Base-by-base conservation (phyloP, 2,888 invertebrate genomes). In the Aethes cnicana region DNA sequence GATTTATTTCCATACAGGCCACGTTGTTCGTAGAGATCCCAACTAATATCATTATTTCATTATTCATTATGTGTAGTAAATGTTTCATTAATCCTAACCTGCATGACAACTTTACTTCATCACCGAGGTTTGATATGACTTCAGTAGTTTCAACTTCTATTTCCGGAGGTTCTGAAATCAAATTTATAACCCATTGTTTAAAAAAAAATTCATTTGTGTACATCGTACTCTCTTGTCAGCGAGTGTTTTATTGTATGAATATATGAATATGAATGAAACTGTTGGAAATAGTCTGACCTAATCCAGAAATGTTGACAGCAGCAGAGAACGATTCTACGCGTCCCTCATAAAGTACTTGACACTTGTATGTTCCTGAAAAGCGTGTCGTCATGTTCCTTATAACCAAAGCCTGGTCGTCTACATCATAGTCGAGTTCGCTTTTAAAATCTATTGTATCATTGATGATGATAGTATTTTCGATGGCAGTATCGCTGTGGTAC, bases 341-440 rank as follows among this genome's bases (percentile, higher is more conserved):
- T 0, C 66, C 63, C 6, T 59, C 68, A 44, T 86, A 86, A 0
- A 43, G 57, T 0, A 72, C 64, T 55, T 72, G 66, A 53, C 87
- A 88, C 35, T 58, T 73, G 33, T 84, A 88, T 2, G 62, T 59
- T 0, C 86, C 87, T 0, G 69, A 58, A n/a, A 76, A 66, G 3
- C 75, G 64, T 6, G 81, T 37, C 4, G 58, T 64, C 81, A 87
- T 83, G 5, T 74, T 72, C 33, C 70, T 78, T 7, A 87, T 79
- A 3, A 68, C 28, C 1, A 88, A 52, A 8, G 58, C 60, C 48
- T 73, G 59, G 1, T 77, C 70, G 12, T 77, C 72, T 0, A 56
- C 14, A 4, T 55, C 11, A 37, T 32, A 50, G 6, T 52, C 44
- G 0, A 30, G 11, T 17, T 36, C 7, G 16, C 4, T 33, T 28